Evolutionary conservation across 2,888 invertebrate species (phyloP), one percentile per base, ranked within the genome.

Genomic region (Sinohyriopsis cumingii): DNA sequence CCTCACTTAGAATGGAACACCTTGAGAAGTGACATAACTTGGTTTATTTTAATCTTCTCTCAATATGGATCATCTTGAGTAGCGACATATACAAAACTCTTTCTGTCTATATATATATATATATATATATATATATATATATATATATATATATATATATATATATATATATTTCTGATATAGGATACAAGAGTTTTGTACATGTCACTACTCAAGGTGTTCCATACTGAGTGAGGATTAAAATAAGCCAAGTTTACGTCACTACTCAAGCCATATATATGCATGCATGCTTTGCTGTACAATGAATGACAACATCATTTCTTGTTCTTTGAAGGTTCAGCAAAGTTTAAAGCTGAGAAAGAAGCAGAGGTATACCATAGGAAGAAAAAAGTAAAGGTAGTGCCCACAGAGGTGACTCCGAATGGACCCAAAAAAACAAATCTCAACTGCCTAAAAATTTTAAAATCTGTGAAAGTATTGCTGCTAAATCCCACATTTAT

Each of bases 401-500:
- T 63, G 25, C 24, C 55, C 5, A 60, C 61, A 22, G 70, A 53
- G 19, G 65, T 57, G 22, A 67, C 22, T 28, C 62, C 65, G 54
- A 61, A 56, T 5, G 59, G 18, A 25, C 18, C 33, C n/a, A 65
- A 70, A 20, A 68, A 69, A 63, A 55, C 62, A 9, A 67, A 45
- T 7, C 63, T 77, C 25, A 76, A 71, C 63, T 72, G 86, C 53
- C 74, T 75, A 59, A 84, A 87, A 67, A 82, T 88, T 33, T 65
- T 83, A 45, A 84, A 76, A 12, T 84, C 86, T 6, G 61, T 87
- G 18, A 86, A 84, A 68, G 76, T 83, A 3, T 80, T 89, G 15
- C 69, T 89, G 15, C 77, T 78, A 53, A 89, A 89, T 71, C 88
- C 88, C 19, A 87, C 88, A 12, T 89, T 88, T 71, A 87, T 89